Evolutionary conservation across 2,113 vertebrate genomes (phyloP).

Genomic region (Solea senegalensis): DNA sequence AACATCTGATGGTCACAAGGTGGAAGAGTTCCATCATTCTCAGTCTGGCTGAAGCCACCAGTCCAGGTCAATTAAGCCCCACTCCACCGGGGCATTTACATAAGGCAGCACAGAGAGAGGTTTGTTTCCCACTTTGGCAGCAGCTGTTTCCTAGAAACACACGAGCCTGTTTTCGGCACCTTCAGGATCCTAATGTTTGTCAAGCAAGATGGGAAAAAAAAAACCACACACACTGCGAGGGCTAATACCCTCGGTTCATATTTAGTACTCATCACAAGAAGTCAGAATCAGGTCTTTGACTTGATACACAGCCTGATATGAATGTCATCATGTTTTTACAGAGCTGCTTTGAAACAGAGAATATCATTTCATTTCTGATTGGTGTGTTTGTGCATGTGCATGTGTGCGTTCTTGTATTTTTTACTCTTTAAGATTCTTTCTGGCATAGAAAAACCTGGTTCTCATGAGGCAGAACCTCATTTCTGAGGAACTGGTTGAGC

Average conservation of each 20-base stretch:
- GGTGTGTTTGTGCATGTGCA: neutral
- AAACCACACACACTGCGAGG: neutral
- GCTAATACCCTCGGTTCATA: slow-evolving; percentile 55
- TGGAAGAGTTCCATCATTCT: slow-evolving; percentile 66
- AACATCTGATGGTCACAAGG: slow-evolving; percentile 62
- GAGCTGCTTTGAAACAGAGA: too few relatives aligned
- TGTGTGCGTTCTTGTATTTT: neutral
- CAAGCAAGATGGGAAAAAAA: slow-evolving; percentile 33
- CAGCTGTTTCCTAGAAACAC: slow-evolving; percentile 72
- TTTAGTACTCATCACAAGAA: slow-evolving; percentile 57
- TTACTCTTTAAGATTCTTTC: too few relatives aligned
- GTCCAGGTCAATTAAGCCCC: slow-evolving; percentile 65
- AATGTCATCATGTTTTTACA: too few relatives aligned
- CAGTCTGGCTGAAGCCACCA: slow-evolving; percentile 35
- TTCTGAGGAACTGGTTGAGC: too few relatives aligned
- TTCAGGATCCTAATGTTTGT: slow-evolving; percentile 71
- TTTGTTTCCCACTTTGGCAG: slow-evolving; percentile 72
- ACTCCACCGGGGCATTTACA: slow-evolving; percentile 66
- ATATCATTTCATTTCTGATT: too few relatives aligned
- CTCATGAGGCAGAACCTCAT: too few relatives aligned
- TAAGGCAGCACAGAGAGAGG: slow-evolving; percentile 69
- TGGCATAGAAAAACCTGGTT: too few relatives aligned
- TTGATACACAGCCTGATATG: slow-evolving; percentile 62
- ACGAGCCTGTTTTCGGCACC: slow-evolving; percentile 72
- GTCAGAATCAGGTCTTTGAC: slow-evolving; percentile 34